Base-by-base conservation (phyloP, 2,113 vertebrate genomes). In the Macquaria ambigua region DNA sequence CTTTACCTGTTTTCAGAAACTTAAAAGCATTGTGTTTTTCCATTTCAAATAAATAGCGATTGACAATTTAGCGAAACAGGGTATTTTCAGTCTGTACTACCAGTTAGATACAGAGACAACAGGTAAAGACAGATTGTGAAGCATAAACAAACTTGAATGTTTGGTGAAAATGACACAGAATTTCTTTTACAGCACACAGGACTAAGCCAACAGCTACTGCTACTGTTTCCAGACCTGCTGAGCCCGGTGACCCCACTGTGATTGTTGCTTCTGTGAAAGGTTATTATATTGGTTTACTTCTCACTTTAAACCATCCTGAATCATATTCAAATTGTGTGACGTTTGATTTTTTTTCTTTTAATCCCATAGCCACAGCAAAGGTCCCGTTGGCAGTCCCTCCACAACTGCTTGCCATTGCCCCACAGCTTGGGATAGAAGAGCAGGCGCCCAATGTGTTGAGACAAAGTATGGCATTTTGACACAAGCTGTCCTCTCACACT, bases 341-440 rank as follows among this genome's bases (percentile, higher is more conserved):
- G 28, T 31, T 31, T 31, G 28, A 31, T 31, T 31, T 31, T 31
- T 31, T 31, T 31, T 31, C 28, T 31, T 31, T 31, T 31, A 31
- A 31, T 31, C 28, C 28, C 28, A 31, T 31, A 31, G 28, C 28
- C 28, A 31, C 28, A 31, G 28, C 28, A 2, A 31, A 31, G 28
- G 28, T 31, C 28, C 70, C 50, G 7, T 15, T 72, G 28, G 12
- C 69, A 20, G 69, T 55, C 52, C 69, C n/a, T 72, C 50, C 50
- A 37, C 50, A 72, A 50, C 69, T n/a, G 50, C 31, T 72, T 28
- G 70, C 50, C 52, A 37, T 72, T 21, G 70, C 50, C 12, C 43
- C 31, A 72, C 52, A 72, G 34, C 70, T 72, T 21, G 18, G 31
- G 31, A 15, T 72, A 7, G 52, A n/a, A 55, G 70, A 72, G 10